Base-by-base conservation (phyloP, 2,797 vertebrate species). In the Lutjanus campechanus region DNA sequence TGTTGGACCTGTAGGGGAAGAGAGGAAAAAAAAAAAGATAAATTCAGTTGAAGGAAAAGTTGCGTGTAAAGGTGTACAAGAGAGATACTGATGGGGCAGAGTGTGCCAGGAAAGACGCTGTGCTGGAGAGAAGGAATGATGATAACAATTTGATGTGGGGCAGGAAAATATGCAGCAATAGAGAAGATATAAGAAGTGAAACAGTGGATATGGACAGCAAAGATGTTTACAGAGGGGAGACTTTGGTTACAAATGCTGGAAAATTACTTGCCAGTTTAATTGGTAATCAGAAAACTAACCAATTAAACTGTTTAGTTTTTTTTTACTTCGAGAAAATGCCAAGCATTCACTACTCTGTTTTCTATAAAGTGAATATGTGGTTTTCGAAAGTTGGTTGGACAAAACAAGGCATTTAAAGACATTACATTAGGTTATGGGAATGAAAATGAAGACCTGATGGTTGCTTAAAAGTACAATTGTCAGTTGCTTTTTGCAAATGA, bases 1-100 rank as follows among this genome's bases (percentile, higher is more conserved):
- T 95, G 96, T 90, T 98, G 97, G 67, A 98, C 97, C 98, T 99
- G 89, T 1, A 22, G 22, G 47, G 19, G 2, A 17, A 4, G 16
- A n/a, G 15, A 3, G 4, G 1, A 36, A 5, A 16, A 13, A 59
- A 5, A 41, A 7, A 7, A 61, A 44, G 7, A 16, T 17, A 16
- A 11, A 44, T 81, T 4, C 56, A 17, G 19, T 1, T 13, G 8
- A 13, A 13, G 13, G 12, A 9, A 61, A 16, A 53, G 13, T 13
- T 49, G 5, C 15, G 4, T 51, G 36, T 13, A 41, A 19, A 43
- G 5, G 47, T 25, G 46, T 12, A 19, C 2, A 49, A 46, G 9
- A 60, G 53, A 44, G 43, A 58, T 20, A 16, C n/a, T 41, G 19
- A 46, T 41, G 36, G 19, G 36, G 11, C 40, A 43, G 46, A 72